These are phyloP conservation scores for Ophioderma brevispina DNA, from an alignment of 35 echinoderm and acorn worm genomes.

Conservation along the genomic window DNA sequence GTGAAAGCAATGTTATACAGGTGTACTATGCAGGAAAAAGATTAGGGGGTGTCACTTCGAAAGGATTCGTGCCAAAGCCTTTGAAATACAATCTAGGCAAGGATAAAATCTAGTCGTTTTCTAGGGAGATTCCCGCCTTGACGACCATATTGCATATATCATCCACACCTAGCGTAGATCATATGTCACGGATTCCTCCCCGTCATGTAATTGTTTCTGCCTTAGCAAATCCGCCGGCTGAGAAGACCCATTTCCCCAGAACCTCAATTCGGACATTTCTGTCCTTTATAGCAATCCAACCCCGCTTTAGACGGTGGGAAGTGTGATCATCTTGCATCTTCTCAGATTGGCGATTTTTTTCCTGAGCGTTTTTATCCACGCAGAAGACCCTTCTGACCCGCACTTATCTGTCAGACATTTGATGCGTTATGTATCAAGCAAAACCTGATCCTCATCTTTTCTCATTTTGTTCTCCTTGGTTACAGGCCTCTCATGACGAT, in stretches of 20 bases:
- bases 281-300: not conserved
- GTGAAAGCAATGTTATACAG: not conserved
- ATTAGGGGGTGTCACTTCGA: not conserved
- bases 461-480: not conserved
- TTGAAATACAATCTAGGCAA: constrained; percentile 1
- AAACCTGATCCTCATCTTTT: not conserved
- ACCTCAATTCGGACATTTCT: not conserved
- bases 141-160: constrained; percentile 13
- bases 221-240: constrained; percentile 5
- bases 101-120: constrained; percentile 1
- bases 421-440: no score
- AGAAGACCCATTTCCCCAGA: not conserved
- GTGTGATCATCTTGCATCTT: not conserved
- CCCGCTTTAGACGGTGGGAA: not conserved
- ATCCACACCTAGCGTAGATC: not conserved
- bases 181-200: not conserved
- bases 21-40: not conserved
- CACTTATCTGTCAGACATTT: no score
- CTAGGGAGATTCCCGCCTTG: not conserved
- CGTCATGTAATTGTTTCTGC: constrained; percentile 3
- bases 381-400: not conserved
- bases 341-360: not conserved
- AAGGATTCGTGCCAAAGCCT: not conserved
- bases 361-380: not conserved
- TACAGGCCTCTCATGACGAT: constrained; percentile 62